Evolutionary conservation across 2,113 vertebrate genomes (phyloP).

Genomic region (Leptobrachium leishanense): DNA sequence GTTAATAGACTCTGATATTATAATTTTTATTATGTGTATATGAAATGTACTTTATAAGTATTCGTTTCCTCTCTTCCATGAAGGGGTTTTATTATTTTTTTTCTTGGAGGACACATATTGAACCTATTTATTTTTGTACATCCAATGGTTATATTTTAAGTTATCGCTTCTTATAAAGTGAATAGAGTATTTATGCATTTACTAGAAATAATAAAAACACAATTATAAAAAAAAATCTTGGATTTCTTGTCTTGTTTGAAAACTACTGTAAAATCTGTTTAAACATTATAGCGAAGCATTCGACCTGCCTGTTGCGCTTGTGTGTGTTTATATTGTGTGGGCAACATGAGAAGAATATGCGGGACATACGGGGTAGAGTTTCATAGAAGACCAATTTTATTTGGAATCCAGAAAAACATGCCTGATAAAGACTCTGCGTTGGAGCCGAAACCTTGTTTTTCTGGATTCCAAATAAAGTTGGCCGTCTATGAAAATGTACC

Average conservation of each 20-base stretch:
- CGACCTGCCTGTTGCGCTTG: background rate
- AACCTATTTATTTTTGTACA: slow-evolving; percentile 99
- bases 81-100: slow-evolving; percentile 71
- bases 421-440: no score
- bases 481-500: no score
- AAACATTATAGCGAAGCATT: background rate
- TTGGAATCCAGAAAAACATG: no score
- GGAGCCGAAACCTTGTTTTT: no score
- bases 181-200: slow-evolving; percentile 98
- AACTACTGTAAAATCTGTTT: slow-evolving; percentile 9
- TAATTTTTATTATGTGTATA: slow-evolving; percentile 64
- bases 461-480: no score
- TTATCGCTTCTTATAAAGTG: slow-evolving; percentile 94
- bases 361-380: no score
- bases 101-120: slow-evolving; percentile 77
- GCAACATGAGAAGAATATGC: no score
- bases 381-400: no score
- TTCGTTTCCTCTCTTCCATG: slow-evolving; percentile 85
- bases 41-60: slow-evolving; percentile 97
- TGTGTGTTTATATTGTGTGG: background rate
- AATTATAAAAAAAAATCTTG: slow-evolving; percentile 14
- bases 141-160: slow-evolving; percentile 89
- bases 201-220: slow-evolving; percentile 78
- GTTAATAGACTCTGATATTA: slow-evolving; percentile 72
- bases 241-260: slow-evolving; percentile 9